Evolutionary conservation across 2,113 vertebrate genomes (phyloP).

Genomic region (Lagenorhynchus albirostris): DNA sequence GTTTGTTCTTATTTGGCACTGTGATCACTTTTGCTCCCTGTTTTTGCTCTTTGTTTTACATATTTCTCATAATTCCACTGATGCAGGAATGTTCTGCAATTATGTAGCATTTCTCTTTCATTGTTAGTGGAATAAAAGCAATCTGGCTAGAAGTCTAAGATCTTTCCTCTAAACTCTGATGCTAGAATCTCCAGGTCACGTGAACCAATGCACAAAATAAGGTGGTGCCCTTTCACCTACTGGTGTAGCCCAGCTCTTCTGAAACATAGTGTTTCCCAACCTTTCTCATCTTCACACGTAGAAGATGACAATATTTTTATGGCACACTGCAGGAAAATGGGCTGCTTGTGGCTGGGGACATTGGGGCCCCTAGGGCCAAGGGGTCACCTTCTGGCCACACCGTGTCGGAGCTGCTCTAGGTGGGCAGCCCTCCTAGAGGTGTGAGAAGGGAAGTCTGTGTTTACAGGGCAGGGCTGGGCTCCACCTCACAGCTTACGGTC

Average conservation of each 20-base stretch:
- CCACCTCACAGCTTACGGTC: neutral
- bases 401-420: fast-evolving
- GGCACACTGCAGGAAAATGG: neutral
- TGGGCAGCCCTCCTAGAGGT: neutral
- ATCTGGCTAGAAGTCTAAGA: neutral
- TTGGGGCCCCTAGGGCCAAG: neutral
- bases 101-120: neutral
- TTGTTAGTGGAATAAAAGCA: constrained; percentile 29
- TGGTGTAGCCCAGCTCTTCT: neutral
- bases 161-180: neutral
- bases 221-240: neutral
- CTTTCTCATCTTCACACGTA: neutral
- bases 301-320: neutral
- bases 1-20: neutral
- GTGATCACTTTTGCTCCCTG: neutral
- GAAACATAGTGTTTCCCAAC: neutral
- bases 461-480: neutral
- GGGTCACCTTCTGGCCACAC: neutral
- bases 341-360: neutral
- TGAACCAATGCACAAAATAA: neutral
- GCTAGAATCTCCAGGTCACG: neutral
- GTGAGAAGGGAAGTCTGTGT: neutral
- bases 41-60: neutral
- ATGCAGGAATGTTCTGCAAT: neutral
- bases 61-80: neutral